Evolutionary conservation across 2,113 vertebrate genomes (phyloP), one percentile per base, ranked within the genome.

Genomic region (Gadus macrocephalus): DNA sequence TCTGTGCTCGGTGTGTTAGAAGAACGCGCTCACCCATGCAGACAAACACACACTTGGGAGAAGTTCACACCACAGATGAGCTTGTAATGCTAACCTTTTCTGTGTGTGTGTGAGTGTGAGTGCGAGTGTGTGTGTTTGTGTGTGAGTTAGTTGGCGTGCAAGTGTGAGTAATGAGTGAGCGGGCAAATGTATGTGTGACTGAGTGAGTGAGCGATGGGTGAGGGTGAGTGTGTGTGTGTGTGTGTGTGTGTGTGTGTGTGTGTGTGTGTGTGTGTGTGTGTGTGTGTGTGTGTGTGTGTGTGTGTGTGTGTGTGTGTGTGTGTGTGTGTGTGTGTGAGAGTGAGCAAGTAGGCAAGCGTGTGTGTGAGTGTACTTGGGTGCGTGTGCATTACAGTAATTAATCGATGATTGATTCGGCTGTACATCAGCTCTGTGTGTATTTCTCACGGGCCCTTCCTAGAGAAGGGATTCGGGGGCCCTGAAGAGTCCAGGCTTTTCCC

Each of bases 221-320:
- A n/a, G 55, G n/a, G 7, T 16, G 55, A 8, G 27, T 61, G 1
- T 25, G 58, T 62, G 58, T 49, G 67, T 65, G 65, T 63, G 20
- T 76, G 53, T 60, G 68, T 63, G 14, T n/a, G 35, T 28, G 60
- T 53, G 60, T 53, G 60, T n/a, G 16, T 66, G 55, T 22, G 68
- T 68, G n/a, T 22, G 53, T n/a, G 14, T 64, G 38, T 72, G 64
- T 49, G 62, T 28, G 38, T n/a, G 62, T 53, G 55, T 64, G 64
- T 22, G 15, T 56, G 7, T 16, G 55, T 16, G 27, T 61, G 7
- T 16, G 55, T 16, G 27, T 61, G 7, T 16, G 55, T 16, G 27
- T 61, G 7, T 16, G 55, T 16, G 27, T 61, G 7, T 16, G 55
- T 16, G 27, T 61, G 7, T 16, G 55, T 16, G 27, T 61, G 7